phyloP scores from a whole-genome alignment of 2,888 invertebrate genomes.

The Podabrus alpinus region DNA sequence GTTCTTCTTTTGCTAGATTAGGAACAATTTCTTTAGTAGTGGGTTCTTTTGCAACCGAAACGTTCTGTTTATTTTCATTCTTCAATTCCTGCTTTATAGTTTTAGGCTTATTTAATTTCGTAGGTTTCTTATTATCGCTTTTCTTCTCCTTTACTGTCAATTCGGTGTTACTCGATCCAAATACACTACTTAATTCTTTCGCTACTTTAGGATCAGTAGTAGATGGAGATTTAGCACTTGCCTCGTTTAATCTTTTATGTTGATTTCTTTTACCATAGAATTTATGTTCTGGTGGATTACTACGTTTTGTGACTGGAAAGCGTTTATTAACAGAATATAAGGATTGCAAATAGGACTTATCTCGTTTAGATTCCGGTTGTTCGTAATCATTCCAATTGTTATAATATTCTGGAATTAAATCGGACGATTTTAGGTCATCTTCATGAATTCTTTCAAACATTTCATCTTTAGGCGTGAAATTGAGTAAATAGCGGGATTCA shows the following conservation, averaged over 20 bases:
- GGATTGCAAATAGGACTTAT: slow-evolving; percentile 28
- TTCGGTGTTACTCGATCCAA: slow-evolving; percentile 56
- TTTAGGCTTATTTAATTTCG: slow-evolving; percentile 47
- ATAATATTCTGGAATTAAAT: slow-evolving; percentile 7
- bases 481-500: slow-evolving; percentile 33
- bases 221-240: slow-evolving; percentile 33
- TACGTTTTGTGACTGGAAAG: slow-evolving; percentile 71
- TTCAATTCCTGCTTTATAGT: slow-evolving; percentile 36
- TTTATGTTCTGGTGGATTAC: slow-evolving; percentile 53
- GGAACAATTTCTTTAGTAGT: slow-evolving; percentile 51
- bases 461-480: slow-evolving; percentile 36
- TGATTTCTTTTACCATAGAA: slow-evolving; percentile 42
- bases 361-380: slow-evolving; percentile 34
- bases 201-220: slow-evolving; percentile 73
- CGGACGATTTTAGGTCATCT: slow-evolving; percentile 24
- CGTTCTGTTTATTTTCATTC: slow-evolving; percentile 28
- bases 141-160: slow-evolving; percentile 24
- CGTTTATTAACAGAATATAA: slow-evolving; percentile 55
- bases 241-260: not conserved
- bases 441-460: slow-evolving; percentile 33
- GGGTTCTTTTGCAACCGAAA: slow-evolving; percentile 10
- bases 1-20: slow-evolving; percentile 53
- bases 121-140: not conserved
- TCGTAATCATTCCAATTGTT: slow-evolving; percentile 16
- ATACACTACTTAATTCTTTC: slow-evolving; percentile 70